These are phyloP conservation scores for Spicauda simplicius DNA, from an alignment of 2,888 invertebrate genomes.

Conservation along the genomic window DNA sequence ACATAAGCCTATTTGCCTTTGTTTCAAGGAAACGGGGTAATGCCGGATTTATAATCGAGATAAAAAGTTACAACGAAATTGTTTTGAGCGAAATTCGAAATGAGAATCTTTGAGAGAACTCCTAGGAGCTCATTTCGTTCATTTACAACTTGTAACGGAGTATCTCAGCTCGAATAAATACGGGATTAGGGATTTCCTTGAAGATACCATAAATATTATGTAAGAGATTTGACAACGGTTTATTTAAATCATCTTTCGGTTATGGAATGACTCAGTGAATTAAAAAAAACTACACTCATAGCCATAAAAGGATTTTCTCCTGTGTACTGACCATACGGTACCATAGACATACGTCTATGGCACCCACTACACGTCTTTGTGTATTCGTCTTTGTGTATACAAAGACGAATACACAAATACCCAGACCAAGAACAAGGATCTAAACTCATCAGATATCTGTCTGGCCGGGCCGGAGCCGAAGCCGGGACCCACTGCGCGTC, in stretches of 20 bases:
- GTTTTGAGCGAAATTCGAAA: constrained; percentile 18
- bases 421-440: no score
- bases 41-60: constrained; percentile 20
- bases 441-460: no score
- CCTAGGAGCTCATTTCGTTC: constrained; percentile 28
- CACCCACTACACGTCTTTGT: no score
- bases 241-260: constrained; percentile 50
- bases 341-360: no score
- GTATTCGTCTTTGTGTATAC: no score
- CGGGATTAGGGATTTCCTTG: constrained; percentile 53
- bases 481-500: no score
- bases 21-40: constrained; percentile 16
- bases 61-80: constrained; percentile 13
- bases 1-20: constrained; percentile 1
- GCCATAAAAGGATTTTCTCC: no score
- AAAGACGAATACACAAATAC: no score
- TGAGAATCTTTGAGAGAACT: constrained; percentile 6
- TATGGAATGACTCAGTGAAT: no score
- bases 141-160: constrained; percentile 47
- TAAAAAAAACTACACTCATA: no score
- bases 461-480: no score
- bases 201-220: constrained; percentile 61
- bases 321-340: no score
- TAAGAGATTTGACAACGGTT: constrained; percentile 52
- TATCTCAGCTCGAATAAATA: constrained; percentile 61